Evolutionary conservation across 1,140 invertebrate genomes (phyloP).

Genomic region (Drosophila parvula): DNA sequence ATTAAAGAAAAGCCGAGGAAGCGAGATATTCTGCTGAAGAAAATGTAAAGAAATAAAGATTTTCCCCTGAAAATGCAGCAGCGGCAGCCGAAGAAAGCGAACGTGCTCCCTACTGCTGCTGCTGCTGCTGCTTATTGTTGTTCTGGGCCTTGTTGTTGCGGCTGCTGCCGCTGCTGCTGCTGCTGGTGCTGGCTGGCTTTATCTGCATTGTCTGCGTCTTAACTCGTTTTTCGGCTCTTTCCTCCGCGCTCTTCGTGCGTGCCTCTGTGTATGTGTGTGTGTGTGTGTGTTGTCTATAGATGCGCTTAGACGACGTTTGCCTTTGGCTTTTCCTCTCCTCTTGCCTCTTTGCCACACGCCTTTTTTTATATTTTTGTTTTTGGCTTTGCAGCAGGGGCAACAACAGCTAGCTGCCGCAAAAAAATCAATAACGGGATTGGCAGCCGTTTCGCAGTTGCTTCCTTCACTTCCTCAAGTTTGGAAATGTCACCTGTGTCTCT

Average conservation of each 20-base stretch:
- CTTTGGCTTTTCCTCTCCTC: conserved; percentile 7
- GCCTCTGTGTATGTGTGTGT: background rate
- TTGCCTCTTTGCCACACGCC: conserved; percentile 31
- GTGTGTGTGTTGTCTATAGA: conserved; percentile 26
- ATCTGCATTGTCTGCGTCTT: conserved; percentile 59
- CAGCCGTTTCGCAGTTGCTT: conserved; percentile 35
- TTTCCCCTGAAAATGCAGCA: conserved; percentile 18
- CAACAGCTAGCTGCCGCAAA: conserved; percentile 41
- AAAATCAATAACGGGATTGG: conserved; percentile 61
- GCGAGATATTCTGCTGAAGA: conserved; percentile 37
- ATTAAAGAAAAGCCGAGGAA: conserved; percentile 45
- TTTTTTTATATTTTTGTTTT: conserved; percentile 16
- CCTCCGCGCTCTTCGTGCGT: conserved; percentile 11
- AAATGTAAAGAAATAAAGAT: conserved; percentile 48
- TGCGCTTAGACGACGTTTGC: conserved; percentile 33
- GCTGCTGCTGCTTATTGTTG: conserved; percentile 18
- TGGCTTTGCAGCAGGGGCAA: conserved; percentile 23
- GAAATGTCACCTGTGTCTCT: conserved; percentile 30
- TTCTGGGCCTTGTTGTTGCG: conserved; percentile 31
- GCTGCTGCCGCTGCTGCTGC: conserved; percentile 15
- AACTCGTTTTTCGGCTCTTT: conserved; percentile 57
- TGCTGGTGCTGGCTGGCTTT: conserved; percentile 16
- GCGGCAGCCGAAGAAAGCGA: conserved; percentile 23
- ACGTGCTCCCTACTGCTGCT: conserved; percentile 12
- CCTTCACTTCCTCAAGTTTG: conserved; percentile 25